Base-by-base conservation (phyloP, 2,888 invertebrate species). In the Drosophila infuscata region DNA sequence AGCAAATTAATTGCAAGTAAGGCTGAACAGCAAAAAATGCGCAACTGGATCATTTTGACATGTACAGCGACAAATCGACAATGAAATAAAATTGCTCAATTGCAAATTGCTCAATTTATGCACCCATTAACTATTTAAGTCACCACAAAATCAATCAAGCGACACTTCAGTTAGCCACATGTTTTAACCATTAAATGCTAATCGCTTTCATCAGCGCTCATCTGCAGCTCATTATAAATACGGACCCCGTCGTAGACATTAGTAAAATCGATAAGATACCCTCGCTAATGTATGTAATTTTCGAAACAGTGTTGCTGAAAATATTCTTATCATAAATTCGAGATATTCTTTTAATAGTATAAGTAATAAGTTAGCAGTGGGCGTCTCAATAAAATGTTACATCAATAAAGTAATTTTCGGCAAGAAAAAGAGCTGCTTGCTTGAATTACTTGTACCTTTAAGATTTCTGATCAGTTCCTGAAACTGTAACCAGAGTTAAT, bases 31-130 rank as follows among this genome's bases (percentile, higher is more conserved):
- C 4, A 41, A 43, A 29, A 62, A n/a, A 29, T 29, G 30, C 33
- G 41, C 15, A 36, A n/a, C n/a, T 58, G 6, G 8, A 59, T 15
- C 72, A 72, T 72, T 74, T 53, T n/a, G 11, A 35, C 30, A 41
- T 12, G 43, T 25, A 9, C 30, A n/a, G n/a, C 3, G 8, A 36
- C n/a, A 17, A 64, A 46, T 53, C 46, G 11, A 6, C 2, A 52
- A 52, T 60, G 65, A 51, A 46, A 29, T 2, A 9, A 56, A 56
- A 35, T 35, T n/a, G n/a, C n/a, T n/a, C n/a, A n/a, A n/a, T n/a
- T 25, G 1, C 9, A 70, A 57, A 38, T 33, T 15, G 11, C 17
- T 52, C 36, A 49, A 54, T 46, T n/a, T 7, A 17, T 52, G 35
- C 20, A 20, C 17, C 30, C 71, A 71, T 59, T 35, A 52, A 8